These are phyloP conservation scores for Tachycineta bicolor DNA, from an alignment of 2,113 vertebrate genomes.

Conservation along the genomic window DNA sequence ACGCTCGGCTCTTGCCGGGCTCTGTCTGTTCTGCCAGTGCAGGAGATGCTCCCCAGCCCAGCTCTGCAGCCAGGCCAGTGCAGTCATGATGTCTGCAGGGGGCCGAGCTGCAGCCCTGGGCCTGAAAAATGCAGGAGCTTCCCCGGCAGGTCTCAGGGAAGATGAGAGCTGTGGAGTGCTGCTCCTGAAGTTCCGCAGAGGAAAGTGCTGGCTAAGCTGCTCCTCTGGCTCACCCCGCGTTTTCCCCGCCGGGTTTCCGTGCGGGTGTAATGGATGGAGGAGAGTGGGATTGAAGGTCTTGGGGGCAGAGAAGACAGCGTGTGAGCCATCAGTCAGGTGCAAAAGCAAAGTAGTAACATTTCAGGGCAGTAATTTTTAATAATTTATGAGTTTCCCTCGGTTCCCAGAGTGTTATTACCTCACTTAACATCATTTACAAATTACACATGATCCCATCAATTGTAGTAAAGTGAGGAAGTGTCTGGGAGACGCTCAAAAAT, in stretches of 20 bases:
- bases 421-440: constrained; percentile 74
- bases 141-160: neutral
- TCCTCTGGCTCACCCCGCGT: neutral
- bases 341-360: constrained; percentile 51
- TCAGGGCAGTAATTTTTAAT: constrained; percentile 56
- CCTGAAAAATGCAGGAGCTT: neutral
- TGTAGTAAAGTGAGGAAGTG: constrained; percentile 66
- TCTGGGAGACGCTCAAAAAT: constrained; percentile 61
- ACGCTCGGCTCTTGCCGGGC: neutral
- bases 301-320: constrained; percentile 8
- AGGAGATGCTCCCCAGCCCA: neutral
- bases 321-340: constrained; percentile 44
- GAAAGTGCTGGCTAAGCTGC: constrained; percentile 37
- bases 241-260: neutral
- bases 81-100: neutral
- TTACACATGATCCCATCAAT: constrained; percentile 68
- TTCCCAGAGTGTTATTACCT: constrained; percentile 71
- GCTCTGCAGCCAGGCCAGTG: neutral
- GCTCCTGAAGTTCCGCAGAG: neutral
- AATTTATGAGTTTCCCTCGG: constrained; percentile 57
- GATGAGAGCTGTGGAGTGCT: neutral
- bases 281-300: constrained; percentile 19
- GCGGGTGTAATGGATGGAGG: neutral
- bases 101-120: neutral
- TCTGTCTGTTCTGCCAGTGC: neutral